These are phyloP conservation scores for Percopsis omiscomaycus DNA, from an alignment of 2,797 vertebrate species.

Conservation along the genomic window DNA sequence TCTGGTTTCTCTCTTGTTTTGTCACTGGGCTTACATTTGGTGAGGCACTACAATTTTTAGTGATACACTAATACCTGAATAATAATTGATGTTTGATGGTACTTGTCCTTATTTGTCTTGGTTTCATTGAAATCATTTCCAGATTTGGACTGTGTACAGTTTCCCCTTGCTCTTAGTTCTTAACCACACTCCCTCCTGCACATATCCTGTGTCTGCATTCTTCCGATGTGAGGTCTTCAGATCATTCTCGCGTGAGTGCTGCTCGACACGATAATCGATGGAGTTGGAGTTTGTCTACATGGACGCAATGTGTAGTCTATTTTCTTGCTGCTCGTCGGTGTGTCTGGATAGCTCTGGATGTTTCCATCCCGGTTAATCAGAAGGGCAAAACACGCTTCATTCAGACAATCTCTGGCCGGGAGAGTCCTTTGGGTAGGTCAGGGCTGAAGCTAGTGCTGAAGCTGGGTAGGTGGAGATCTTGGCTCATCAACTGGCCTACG, in stretches of 20 bases:
- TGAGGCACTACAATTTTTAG: background rate
- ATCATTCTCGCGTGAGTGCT: slow-evolving; percentile 63
- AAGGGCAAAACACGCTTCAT: slow-evolving; percentile 39
- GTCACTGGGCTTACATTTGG: background rate
- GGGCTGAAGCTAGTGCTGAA: slow-evolving; percentile 59
- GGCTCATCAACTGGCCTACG: slow-evolving; percentile 55
- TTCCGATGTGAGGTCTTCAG: slow-evolving; percentile 74
- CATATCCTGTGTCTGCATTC: slow-evolving; percentile 73
- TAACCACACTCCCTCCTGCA: slow-evolving; percentile 62
- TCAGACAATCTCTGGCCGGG: slow-evolving; percentile 36
- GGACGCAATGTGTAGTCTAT: slow-evolving; percentile 61
- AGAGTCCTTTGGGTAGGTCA: slow-evolving; percentile 61
- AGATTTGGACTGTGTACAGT: slow-evolving; percentile 47
- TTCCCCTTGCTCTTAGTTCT: slow-evolving; percentile 57
- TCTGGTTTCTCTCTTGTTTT: background rate
- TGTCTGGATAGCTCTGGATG: slow-evolving; percentile 34
- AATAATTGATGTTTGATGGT: background rate
- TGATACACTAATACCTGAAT: no score
- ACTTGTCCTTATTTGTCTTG: slow-evolving; percentile 38
- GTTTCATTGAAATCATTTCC: slow-evolving; percentile 27
- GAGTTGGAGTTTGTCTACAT: slow-evolving; percentile 56
- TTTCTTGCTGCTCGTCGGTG: slow-evolving; percentile 48
- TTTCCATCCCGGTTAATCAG: slow-evolving; percentile 34
- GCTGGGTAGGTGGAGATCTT: slow-evolving; percentile 71
- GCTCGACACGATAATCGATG: slow-evolving; percentile 71